phyloP scores from a whole-genome alignment of 2,888 invertebrate species.

The Archips xylosteana region DNA sequence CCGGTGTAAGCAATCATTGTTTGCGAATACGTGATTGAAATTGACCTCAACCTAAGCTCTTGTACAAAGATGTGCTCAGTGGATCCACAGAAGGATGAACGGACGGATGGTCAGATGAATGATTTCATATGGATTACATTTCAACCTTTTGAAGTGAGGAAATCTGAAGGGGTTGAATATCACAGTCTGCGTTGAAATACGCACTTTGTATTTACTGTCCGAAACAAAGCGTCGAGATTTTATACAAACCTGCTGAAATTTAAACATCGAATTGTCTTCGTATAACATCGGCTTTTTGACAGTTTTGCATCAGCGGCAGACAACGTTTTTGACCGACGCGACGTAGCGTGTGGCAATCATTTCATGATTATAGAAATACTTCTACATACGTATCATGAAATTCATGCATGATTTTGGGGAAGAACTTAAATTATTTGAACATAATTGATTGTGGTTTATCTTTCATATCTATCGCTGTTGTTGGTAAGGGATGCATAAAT shows the following conservation, averaged over 20 bases:
- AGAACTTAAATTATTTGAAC: no score
- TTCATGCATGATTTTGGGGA: no score
- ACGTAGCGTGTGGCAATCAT: not conserved
- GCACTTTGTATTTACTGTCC: not conserved
- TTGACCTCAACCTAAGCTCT: constrained; percentile 3
- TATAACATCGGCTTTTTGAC: constrained; percentile 4
- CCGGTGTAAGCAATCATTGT: not conserved
- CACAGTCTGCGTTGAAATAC: not conserved
- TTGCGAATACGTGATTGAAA: constrained; percentile 17
- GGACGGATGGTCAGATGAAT: constrained; percentile 8
- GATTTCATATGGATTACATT: constrained; percentile 20
- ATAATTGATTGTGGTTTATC: no score
- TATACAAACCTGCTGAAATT: not conserved
- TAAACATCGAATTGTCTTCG: not conserved
- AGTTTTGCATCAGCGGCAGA: not conserved
- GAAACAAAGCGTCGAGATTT: not conserved
- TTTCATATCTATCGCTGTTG: no score
- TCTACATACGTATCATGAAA: no score
- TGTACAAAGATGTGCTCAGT: constrained; percentile 23
- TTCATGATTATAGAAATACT: not conserved
- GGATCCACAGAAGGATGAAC: constrained; percentile 8
- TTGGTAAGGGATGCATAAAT: no score
- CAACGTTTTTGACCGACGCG: not conserved
- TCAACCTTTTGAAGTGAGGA: constrained; percentile 20
- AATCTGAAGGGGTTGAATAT: constrained; percentile 4